Conservation (phyloP, 2,888 invertebrate species). For the Belgica antarctica region DNA sequence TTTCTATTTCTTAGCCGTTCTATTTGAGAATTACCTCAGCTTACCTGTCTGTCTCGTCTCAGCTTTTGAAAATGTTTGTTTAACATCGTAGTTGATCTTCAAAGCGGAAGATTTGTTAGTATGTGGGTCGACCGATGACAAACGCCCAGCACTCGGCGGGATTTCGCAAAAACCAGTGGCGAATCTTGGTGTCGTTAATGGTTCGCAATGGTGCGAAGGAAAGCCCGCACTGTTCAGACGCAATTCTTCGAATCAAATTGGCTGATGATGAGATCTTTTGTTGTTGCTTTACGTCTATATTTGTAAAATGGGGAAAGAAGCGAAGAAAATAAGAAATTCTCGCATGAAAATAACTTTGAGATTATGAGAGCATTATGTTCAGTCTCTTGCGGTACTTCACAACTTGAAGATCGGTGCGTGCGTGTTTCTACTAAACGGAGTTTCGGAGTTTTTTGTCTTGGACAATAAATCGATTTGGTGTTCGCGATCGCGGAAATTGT, state of each 20-base stretch:
- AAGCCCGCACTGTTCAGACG: neutral
- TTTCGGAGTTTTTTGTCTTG: too few species aligned
- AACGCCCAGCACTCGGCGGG: neutral
- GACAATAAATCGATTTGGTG: too few species aligned
- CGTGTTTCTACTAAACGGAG: too few species aligned
- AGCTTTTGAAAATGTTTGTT: neutral
- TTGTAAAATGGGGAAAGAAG: neutral
- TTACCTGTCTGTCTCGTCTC: neutral
- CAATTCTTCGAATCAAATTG: neutral
- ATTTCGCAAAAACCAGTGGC: too few species aligned
- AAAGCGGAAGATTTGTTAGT: too few species aligned
- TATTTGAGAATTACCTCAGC: too few species aligned
- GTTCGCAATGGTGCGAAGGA: neutral
- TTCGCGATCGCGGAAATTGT: too few species aligned
- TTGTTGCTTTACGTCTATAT: neutral
- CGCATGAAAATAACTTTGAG: conserved; percentile 8
- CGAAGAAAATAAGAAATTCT: conserved; percentile 6
- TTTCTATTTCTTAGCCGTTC: too few species aligned
- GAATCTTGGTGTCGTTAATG: too few species aligned
- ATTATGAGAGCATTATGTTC: conserved; percentile 35
- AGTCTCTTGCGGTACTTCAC: conserved; percentile 35
- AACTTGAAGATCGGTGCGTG: conserved; percentile 13
- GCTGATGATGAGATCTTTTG: neutral
- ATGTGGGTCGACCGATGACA: neutral
- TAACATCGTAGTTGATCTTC: conserved; percentile 1